These are phyloP conservation scores for Galemys pyrenaicus DNA, from an alignment of 2,113 vertebrate genomes.

Conservation along the genomic window DNA sequence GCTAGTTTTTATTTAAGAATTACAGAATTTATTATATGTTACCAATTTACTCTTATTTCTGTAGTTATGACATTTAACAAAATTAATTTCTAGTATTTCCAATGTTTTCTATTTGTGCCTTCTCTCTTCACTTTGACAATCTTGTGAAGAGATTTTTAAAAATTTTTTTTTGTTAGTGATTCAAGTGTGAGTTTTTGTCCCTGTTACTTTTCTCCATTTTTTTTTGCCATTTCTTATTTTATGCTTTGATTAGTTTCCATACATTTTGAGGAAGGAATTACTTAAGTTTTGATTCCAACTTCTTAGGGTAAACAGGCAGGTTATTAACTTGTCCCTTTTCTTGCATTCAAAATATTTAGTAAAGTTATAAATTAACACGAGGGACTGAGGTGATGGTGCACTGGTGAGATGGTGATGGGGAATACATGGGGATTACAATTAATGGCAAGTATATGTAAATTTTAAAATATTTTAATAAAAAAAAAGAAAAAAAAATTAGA, in stretches of 20 bases:
- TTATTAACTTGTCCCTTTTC: slow-evolving; percentile 2
- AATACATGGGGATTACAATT: no score
- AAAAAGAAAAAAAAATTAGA: no score
- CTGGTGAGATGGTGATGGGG: no score
- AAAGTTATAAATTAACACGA: background rate
- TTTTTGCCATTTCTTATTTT: slow-evolving; percentile 3
- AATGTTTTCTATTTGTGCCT: background rate
- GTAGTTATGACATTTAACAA: background rate
- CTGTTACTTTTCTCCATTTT: background rate
- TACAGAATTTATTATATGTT: background rate
- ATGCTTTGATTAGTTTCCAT: background rate
- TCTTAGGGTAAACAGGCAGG: background rate
- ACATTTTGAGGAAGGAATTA: background rate
- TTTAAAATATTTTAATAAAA: no score
- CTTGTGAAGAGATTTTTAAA: background rate
- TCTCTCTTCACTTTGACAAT: background rate
- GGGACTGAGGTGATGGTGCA: no score
- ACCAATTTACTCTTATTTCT: background rate
- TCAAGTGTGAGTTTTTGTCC: background rate
- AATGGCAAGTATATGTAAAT: no score
- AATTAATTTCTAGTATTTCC: background rate
- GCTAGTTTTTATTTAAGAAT: background rate
- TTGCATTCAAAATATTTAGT: background rate
- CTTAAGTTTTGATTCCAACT: background rate
- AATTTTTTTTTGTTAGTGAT: background rate